Conservation (phyloP, 2,888 invertebrate species). For the Apotomis turbidana region DNA sequence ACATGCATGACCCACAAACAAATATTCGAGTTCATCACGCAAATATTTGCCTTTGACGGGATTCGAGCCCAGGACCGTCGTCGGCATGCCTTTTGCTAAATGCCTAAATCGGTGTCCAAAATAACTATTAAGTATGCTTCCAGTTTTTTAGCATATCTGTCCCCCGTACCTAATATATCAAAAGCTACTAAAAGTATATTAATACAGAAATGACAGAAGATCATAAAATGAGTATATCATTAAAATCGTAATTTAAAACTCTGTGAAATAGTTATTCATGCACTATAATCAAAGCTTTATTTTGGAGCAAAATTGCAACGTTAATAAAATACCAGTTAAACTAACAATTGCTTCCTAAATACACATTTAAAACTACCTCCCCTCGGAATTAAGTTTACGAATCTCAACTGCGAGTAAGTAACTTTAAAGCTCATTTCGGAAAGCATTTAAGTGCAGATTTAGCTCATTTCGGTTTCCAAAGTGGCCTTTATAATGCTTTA, state of each 20-base stretch:
- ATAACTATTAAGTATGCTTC: too few relatives aligned
- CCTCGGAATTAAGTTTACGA: neutral
- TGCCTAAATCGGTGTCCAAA: too few relatives aligned
- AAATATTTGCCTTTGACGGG: too few relatives aligned
- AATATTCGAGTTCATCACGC: too few relatives aligned
- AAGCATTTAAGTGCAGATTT: neutral
- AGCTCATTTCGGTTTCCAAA: constrained; percentile 5
- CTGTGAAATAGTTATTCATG: neutral
- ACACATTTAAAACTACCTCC: constrained; percentile 12
- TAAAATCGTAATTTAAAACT: neutral
- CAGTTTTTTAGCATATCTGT: too few relatives aligned
- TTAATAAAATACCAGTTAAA: constrained; percentile 11
- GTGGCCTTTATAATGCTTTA: constrained; percentile 44
- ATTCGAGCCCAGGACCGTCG: too few relatives aligned
- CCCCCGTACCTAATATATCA: too few relatives aligned
- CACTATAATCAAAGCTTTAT: neutral
- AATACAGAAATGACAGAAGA: too few relatives aligned
- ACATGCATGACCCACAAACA: too few relatives aligned
- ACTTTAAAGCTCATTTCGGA: neutral
- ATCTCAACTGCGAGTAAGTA: neutral
- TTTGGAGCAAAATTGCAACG: neutral
- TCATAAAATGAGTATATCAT: too few relatives aligned
- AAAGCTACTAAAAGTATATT: too few relatives aligned
- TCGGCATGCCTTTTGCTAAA: too few relatives aligned
- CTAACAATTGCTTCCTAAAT: constrained; percentile 27